Percentiles rank a stretch among this genome's conserved stretches.
Evolutionary conservation across 2,888 invertebrate species (phyloP).

Genomic region (Quadroppia sp.): DNA sequence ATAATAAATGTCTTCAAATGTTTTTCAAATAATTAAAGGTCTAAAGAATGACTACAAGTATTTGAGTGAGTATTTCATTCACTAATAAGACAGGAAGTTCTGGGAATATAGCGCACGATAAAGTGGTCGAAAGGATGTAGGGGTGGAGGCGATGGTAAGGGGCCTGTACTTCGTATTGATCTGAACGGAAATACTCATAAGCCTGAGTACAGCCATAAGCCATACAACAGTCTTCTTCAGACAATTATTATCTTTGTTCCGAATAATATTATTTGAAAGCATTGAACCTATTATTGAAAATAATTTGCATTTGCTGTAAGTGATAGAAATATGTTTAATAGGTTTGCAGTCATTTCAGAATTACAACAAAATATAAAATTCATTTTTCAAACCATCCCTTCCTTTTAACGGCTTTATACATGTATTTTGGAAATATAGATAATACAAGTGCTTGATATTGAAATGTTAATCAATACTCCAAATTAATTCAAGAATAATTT

Average conservation of each 20-base stretch:
- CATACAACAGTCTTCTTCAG: background rate
- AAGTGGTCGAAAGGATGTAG: slow-evolving; percentile 6
- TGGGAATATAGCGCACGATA: slow-evolving; percentile 23
- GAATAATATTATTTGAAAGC: background rate
- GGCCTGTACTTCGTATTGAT: background rate
- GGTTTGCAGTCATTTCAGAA: too few species aligned
- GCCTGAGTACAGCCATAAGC: slow-evolving; percentile 1
- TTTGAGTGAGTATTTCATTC: slow-evolving; percentile 17
- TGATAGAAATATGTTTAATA: too few species aligned
- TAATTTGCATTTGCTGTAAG: slow-evolving; percentile 35
- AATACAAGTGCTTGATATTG: too few species aligned
- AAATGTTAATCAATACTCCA: too few species aligned
- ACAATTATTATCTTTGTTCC: slow-evolving; percentile 34
- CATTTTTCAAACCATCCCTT: too few species aligned
- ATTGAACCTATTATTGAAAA: slow-evolving; percentile 1
- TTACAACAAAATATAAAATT: too few species aligned
- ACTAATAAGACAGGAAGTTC: slow-evolving; percentile 28
- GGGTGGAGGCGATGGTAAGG: background rate
- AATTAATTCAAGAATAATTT: too few species aligned
- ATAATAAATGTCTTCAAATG: background rate
- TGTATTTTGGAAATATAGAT: too few species aligned
- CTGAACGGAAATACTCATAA: slow-evolving; percentile 28
- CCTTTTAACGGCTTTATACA: too few species aligned
- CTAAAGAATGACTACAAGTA: slow-evolving; percentile 3
- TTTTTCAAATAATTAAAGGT: background rate